A percentile compares a stretch with the other conserved stretches of the same genome.
These are phyloP conservation scores for Sebastes hubbsi DNA, from an alignment of 2,797 vertebrate species.

Conservation along the genomic window DNA sequence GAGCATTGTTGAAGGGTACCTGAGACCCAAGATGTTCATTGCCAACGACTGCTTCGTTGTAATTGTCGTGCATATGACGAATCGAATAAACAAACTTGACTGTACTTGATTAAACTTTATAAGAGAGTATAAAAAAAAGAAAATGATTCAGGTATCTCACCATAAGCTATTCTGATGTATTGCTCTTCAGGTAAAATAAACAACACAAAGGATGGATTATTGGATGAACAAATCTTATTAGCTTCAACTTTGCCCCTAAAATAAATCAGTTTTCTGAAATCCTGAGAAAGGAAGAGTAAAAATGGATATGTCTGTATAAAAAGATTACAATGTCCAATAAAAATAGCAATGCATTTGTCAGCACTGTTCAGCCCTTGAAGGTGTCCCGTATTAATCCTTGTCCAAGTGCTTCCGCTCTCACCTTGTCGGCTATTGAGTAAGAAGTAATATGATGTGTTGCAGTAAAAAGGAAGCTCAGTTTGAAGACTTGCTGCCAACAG, in stretches of 20 bases:
- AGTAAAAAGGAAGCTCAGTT: neutral
- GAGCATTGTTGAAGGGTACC: no score
- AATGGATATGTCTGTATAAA: neutral
- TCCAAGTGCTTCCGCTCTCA: conserved; percentile 1
- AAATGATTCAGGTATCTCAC: neutral
- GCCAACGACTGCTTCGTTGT: no score
- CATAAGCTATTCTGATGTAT: neutral
- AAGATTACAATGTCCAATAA: neutral
- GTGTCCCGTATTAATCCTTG: neutral
- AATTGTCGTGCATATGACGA: no score
- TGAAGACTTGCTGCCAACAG: neutral
- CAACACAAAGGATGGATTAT: neutral
- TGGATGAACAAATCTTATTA: neutral
- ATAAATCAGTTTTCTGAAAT: neutral
- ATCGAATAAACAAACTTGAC: no score
- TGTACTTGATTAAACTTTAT: no score
- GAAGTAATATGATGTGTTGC: neutral
- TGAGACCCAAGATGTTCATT: no score
- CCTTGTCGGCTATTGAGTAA: conserved; percentile 11
- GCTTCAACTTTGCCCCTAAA: neutral
- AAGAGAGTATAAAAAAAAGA: neutral
- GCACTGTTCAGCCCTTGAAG: neutral
- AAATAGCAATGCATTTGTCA: neutral
- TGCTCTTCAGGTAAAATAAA: neutral
- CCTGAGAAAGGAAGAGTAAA: neutral